These are phyloP conservation scores for Drosophila colorata DNA, from an alignment of 2,888 invertebrate genomes.

Conservation along the genomic window DNA sequence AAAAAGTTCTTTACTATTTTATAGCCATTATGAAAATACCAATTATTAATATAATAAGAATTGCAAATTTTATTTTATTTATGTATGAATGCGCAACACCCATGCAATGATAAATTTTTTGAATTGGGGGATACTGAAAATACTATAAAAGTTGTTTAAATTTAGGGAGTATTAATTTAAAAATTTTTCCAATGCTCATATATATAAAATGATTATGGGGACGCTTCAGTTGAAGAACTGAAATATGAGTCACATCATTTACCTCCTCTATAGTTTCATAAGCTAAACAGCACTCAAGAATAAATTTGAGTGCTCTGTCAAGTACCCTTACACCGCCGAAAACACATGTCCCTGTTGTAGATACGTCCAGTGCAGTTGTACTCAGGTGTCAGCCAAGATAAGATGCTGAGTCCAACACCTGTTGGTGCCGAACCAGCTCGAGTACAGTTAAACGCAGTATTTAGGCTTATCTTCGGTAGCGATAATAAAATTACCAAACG, in stretches of 20 bases:
- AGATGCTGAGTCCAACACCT: slow-evolving; percentile 47
- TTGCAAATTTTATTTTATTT: too few relatives aligned
- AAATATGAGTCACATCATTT: neutral
- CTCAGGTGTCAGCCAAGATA: slow-evolving; percentile 13
- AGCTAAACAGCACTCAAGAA: slow-evolving; percentile 1
- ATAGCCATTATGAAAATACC: too few relatives aligned
- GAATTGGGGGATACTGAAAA: too few relatives aligned
- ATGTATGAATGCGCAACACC: too few relatives aligned
- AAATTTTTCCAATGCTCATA: neutral
- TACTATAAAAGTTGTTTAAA: too few relatives aligned
- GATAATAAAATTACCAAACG: slow-evolving; percentile 45
- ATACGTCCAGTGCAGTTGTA: slow-evolving; percentile 49
- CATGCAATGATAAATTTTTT: too few relatives aligned
- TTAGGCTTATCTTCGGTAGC: slow-evolving; percentile 20
- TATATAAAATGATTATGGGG: neutral
- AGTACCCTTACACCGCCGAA: slow-evolving; percentile 15
- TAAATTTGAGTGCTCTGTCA: neutral
- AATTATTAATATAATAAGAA: too few relatives aligned
- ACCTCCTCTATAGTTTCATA: neutral
- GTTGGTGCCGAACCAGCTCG: slow-evolving; percentile 29
- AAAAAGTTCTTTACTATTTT: too few relatives aligned
- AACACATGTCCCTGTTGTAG: neutral
- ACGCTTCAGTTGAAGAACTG: neutral
- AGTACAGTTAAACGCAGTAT: slow-evolving; percentile 24
- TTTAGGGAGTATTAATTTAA: too few relatives aligned